A percentile compares a stretch with the other conserved stretches of the same genome.
These are phyloP conservation scores for Euura lappo DNA, from an alignment of 1,140 invertebrate genomes.

Conservation along the genomic window DNA sequence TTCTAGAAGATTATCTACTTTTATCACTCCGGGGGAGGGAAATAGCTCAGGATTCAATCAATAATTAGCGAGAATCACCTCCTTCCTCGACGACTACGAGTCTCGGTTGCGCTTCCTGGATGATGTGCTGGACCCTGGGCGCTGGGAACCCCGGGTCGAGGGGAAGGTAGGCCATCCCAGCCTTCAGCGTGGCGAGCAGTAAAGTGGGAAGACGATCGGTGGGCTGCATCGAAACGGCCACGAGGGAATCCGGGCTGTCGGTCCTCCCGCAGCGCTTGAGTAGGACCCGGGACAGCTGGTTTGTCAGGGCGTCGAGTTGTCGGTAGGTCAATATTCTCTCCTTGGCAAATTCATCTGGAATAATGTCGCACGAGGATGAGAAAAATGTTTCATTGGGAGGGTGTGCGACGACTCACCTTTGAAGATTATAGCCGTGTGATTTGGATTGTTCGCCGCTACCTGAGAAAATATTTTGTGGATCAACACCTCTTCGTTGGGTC, in stretches of 20 bases:
- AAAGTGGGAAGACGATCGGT: slow-evolving; percentile 72
- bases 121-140: slow-evolving; percentile 76
- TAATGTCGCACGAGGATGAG: background rate
- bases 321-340: slow-evolving; percentile 60
- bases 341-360: slow-evolving; percentile 55
- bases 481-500: slow-evolving; percentile 48
- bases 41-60: background rate
- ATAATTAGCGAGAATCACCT: slow-evolving; percentile 15
- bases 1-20: too few relatives aligned
- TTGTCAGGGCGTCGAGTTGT: slow-evolving; percentile 66
- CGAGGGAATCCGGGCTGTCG: slow-evolving; percentile 67
- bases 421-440: slow-evolving; percentile 63
- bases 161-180: slow-evolving; percentile 82
- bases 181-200: slow-evolving; percentile 79
- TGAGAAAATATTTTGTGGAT: slow-evolving; percentile 64
- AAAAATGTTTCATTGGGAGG: background rate
- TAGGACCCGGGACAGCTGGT: slow-evolving; percentile 66
- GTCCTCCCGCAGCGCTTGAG: slow-evolving; percentile 52
- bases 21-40: too few relatives aligned
- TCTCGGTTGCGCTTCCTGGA: slow-evolving; percentile 75
- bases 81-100: slow-evolving; percentile 71
- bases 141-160: slow-evolving; percentile 79
- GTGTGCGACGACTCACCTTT: slow-evolving; percentile 49
- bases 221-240: slow-evolving; percentile 80
- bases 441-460: slow-evolving; percentile 44